Evolutionary conservation across 2,888 invertebrate species (phyloP).

Genomic region (Marronus borbonicus): DNA sequence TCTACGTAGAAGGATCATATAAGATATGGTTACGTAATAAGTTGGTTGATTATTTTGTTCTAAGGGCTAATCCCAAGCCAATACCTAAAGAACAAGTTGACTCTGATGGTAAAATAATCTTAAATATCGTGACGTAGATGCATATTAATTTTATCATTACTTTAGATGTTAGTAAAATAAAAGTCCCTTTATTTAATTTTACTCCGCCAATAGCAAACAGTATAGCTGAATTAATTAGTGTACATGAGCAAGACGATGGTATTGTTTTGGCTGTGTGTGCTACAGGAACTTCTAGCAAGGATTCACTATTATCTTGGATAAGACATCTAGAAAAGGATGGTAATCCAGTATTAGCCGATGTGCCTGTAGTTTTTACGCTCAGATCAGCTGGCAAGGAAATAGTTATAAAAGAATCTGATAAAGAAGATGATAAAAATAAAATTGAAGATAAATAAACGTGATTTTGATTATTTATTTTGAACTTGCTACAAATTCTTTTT

Average conservation of each 20-base stretch:
- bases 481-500: neutral
- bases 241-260: slow-evolving; percentile 95
- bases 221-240: slow-evolving; percentile 73
- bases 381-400: slow-evolving; percentile 75
- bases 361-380: slow-evolving; percentile 90
- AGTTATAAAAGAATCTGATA: slow-evolving; percentile 44
- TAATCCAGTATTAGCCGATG: slow-evolving; percentile 81
- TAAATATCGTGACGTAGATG: too few species aligned
- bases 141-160: too few species aligned
- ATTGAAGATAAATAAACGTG: slow-evolving; percentile 15
- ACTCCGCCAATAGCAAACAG: slow-evolving; percentile 68
- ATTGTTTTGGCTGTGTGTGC: slow-evolving; percentile 90
- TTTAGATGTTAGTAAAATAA: slow-evolving; percentile 79
- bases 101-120: slow-evolving; percentile 75
- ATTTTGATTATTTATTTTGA: neutral
- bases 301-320: slow-evolving; percentile 95
- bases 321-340: slow-evolving; percentile 82
- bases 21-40: slow-evolving; percentile 84
- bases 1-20: slow-evolving; percentile 91
- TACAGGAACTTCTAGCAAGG: slow-evolving; percentile 91
- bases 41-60: slow-evolving; percentile 86
- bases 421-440: neutral
- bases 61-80: slow-evolving; percentile 80
- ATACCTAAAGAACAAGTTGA: slow-evolving; percentile 71
- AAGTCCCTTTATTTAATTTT: slow-evolving; percentile 74